Evolutionary conservation across 2,888 invertebrate genomes (phyloP).

Genomic region (Ennomos erosarius): DNA sequence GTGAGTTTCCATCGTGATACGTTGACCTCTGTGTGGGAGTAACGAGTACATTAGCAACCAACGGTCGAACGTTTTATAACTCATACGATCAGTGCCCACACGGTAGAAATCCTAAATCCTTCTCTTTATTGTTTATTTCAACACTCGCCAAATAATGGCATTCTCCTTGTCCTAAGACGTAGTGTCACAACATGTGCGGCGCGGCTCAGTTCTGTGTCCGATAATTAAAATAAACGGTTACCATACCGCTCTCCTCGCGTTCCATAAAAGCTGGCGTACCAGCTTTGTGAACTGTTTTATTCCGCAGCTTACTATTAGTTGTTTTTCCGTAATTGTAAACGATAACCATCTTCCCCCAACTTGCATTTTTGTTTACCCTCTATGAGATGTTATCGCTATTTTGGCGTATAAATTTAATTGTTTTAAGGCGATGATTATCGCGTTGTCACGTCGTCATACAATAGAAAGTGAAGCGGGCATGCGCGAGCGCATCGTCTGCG

Average conservation of each 20-base stretch:
- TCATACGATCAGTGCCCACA: slow-evolving; percentile 1
- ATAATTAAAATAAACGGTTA: not conserved
- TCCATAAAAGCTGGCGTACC: slow-evolving; percentile 11
- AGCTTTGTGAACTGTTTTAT: slow-evolving; percentile 15
- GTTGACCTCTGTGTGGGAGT: slow-evolving; percentile 39
- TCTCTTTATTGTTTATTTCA: slow-evolving; percentile 36
- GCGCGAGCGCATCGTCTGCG: slow-evolving; percentile 72
- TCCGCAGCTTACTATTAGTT: slow-evolving; percentile 20
- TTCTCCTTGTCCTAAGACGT: slow-evolving; percentile 5
- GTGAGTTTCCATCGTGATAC: slow-evolving; percentile 50
- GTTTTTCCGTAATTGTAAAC: slow-evolving; percentile 35
- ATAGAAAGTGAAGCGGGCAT: slow-evolving; percentile 81
- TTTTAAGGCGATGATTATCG: slow-evolving; percentile 42
- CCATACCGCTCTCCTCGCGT: no score
- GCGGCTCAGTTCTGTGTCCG: not conserved
- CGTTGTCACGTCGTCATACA: slow-evolving; percentile 62
- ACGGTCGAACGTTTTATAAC: slow-evolving; percentile 21
- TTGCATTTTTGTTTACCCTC: slow-evolving; percentile 30
- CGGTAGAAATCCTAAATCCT: not conserved
- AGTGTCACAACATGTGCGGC: not conserved
- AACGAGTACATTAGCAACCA: slow-evolving; percentile 30
- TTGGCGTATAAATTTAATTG: slow-evolving; percentile 42
- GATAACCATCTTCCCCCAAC: slow-evolving; percentile 37
- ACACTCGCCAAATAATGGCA: slow-evolving; percentile 27
- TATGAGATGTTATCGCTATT: slow-evolving; percentile 26